These are phyloP conservation scores for Jordanella pulchra DNA, from an alignment of 2,797 vertebrate genomes.

Conservation along the genomic window DNA sequence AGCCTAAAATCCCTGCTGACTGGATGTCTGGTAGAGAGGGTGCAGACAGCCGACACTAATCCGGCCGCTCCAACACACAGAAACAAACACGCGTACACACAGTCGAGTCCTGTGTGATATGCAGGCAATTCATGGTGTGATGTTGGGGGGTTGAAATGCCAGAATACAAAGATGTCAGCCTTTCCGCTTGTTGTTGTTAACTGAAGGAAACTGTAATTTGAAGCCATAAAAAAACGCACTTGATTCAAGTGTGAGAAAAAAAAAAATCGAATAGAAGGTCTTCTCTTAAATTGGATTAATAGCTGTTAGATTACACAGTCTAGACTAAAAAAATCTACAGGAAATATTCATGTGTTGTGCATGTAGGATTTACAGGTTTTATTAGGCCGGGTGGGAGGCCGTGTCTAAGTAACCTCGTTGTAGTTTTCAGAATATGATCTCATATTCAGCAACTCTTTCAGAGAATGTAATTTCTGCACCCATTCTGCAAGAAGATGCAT, in stretches of 20 bases:
- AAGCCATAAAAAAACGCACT: neutral
- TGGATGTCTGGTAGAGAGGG: slow-evolving; percentile 71
- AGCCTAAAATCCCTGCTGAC: slow-evolving; percentile 77
- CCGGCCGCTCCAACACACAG: slow-evolving; percentile 48
- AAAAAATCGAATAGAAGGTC: neutral
- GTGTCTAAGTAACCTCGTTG: neutral
- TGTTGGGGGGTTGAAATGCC: slow-evolving; percentile 9
- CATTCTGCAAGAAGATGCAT: neutral
- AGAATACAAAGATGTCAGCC: neutral
- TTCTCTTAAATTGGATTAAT: slow-evolving; percentile 3
- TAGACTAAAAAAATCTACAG: slow-evolving; percentile 2
- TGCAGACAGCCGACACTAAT: slow-evolving; percentile 75
- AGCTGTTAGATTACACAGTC: slow-evolving; percentile 2
- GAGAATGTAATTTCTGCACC: neutral
- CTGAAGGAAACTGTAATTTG: neutral
- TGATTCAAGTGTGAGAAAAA: neutral
- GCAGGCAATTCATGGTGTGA: slow-evolving; percentile 34
- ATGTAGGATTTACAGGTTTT: neutral
- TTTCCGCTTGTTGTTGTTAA: neutral
- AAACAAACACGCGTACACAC: slow-evolving; percentile 33
- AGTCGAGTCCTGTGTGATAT: slow-evolving; percentile 34
- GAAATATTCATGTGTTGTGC: neutral
- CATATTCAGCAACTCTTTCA: neutral
- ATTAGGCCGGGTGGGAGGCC: neutral
- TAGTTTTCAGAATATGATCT: neutral